Evolutionary conservation across 2,888 invertebrate genomes (phyloP).

Genomic region (Yponomeuta cagnagella): DNA sequence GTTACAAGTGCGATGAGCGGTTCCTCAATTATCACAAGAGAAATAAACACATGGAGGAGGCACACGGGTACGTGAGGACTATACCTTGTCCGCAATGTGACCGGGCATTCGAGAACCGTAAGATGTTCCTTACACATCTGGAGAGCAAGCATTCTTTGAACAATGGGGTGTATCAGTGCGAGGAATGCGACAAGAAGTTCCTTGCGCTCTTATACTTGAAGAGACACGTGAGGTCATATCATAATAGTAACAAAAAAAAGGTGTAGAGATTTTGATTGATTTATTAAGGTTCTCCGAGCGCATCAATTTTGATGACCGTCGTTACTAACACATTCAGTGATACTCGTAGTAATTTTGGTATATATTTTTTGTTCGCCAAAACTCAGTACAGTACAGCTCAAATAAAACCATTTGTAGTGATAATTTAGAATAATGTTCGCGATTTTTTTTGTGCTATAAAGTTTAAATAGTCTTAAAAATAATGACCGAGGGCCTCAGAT

Average conservation of each 20-base stretch:
- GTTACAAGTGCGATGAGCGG: conserved; percentile 58
- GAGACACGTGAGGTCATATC: background rate
- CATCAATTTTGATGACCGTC: too few relatives aligned
- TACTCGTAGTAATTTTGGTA: too few relatives aligned
- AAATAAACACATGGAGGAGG: conserved; percentile 56
- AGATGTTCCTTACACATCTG: conserved; percentile 57
- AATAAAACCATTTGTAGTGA: too few relatives aligned
- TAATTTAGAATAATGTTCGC: too few relatives aligned
- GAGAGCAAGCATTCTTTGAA: conserved; percentile 50
- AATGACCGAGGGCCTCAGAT: too few relatives aligned
- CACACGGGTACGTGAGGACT: conserved; percentile 55
- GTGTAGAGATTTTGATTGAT: too few relatives aligned
- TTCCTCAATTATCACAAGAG: conserved; percentile 54
- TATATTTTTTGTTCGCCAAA: too few relatives aligned
- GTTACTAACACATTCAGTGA: too few relatives aligned
- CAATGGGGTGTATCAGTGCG: conserved; percentile 30
- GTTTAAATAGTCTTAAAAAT: too few relatives aligned
- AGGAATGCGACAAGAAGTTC: background rate
- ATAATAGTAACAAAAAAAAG: background rate
- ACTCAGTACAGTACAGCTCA: too few relatives aligned
- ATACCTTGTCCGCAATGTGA: conserved; percentile 60
- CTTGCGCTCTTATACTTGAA: background rate
- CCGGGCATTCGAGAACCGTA: conserved; percentile 56
- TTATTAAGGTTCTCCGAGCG: too few relatives aligned
- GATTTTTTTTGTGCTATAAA: too few relatives aligned